Evolutionary conservation across 2,797 vertebrate genomes (phyloP), one percentile per base, ranked within the genome.

Genomic region (Pterois miles): DNA sequence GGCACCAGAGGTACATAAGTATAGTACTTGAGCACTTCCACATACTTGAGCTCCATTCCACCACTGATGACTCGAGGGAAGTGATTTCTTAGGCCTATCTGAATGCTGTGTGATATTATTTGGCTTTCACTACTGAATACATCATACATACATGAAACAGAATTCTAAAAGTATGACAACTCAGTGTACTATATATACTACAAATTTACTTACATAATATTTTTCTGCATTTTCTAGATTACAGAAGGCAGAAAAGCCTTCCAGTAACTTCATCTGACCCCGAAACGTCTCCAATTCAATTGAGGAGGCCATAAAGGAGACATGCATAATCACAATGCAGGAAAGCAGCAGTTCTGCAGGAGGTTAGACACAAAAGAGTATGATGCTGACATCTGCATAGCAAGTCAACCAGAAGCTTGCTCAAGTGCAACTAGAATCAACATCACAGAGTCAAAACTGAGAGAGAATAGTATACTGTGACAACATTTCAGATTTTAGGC

Each of bases 291-390:
- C 1, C 1, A 10, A 0, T 5, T 12, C 0, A 40, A 11, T 1
- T 4, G 67, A 33, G 13, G 59, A 76, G 25, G 58, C 29, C 38
- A 57, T 2, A 0, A 43, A 57, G 25, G 52, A 62, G 52, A 92
- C 34, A 43, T 81, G 43, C 43, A 81, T 64, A 57, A 86, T 57
- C 54, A 79, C 36, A 20, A 84, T 64, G 66, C 70, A 80, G 40
- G 23, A 82, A 36, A 91, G 29, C 23, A 90, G 74, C 29, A 90
- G 62, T 16, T 52, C 91, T 93, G 83, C 50, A 86, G 79, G 46
- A 59, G 52, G 59, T 65, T 2, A 60, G 18, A 52, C 18, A 78
- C 4, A 59, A 50, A 78, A 22, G 71, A 31, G 63, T 20, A 29
- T 3, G 4, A 74, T 31, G 66, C 2, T 67, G 5, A 75, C 43